phyloP scores from a whole-genome alignment of 2,113 vertebrate species.

The Dryoscopus gambensis region DNA sequence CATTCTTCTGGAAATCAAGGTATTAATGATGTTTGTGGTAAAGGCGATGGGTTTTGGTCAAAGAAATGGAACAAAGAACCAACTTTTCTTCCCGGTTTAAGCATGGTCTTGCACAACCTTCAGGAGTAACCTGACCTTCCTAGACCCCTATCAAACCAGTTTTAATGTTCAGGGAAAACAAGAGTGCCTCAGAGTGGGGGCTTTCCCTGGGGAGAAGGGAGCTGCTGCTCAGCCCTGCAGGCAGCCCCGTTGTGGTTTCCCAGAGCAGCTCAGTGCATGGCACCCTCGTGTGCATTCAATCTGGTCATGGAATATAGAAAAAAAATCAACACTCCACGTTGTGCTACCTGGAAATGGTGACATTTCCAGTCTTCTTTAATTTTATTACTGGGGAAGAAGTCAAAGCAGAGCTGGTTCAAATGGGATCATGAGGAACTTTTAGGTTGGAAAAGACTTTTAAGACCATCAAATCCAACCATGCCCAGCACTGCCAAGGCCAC shows the following conservation, averaged over 20 bases:
- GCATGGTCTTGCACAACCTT: not conserved
- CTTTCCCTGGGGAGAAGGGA: not conserved
- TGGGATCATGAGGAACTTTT: not conserved
- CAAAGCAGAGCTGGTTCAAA: not conserved
- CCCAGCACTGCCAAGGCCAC: not conserved
- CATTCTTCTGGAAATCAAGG: not conserved
- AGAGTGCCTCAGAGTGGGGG: not conserved
- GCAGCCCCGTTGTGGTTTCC: not conserved
- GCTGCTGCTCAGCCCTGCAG: not conserved
- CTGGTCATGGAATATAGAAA: not conserved
- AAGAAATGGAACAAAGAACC: not conserved
- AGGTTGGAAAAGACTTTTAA: not conserved
- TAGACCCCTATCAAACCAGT: not conserved
- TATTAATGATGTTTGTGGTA: not conserved
- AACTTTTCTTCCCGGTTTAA: not conserved
- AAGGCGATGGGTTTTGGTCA: not conserved
- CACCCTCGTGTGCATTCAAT: accelerated
- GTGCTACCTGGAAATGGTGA: not conserved
- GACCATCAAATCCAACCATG: not conserved
- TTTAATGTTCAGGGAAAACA: not conserved
- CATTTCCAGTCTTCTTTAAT: not conserved
- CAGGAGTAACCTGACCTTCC: not conserved
- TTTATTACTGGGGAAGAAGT: not conserved
- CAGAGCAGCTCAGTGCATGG: not conserved
- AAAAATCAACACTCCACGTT: not conserved